Evolutionary conservation across 2,113 vertebrate genomes (phyloP), one percentile per base, ranked within the genome.

Genomic region (Perca fluviatilis): DNA sequence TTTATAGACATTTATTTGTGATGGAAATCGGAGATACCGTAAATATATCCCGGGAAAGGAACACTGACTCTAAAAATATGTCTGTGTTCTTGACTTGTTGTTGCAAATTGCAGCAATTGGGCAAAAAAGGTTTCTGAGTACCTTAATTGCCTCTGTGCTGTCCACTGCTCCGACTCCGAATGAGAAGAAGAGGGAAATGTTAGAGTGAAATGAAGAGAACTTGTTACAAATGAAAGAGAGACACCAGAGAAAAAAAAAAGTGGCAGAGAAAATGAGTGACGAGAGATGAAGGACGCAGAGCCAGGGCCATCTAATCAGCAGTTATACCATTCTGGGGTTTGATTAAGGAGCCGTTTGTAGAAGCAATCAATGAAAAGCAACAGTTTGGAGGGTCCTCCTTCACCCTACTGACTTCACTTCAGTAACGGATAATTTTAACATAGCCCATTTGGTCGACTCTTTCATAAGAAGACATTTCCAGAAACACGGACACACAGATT

Each of bases 341-440:
- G 77, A 84, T 74, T 73, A 70, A 51, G 57, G 72, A 69, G 53
- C 66, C 71, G 62, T 79, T 79, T 62, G 61, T 75, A 60, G 80
- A 82, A 61, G 80, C 68, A 83, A 80, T 80, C 81, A 80, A 58
- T 80, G 68, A 60, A 64, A 77, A 77, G 30, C 62, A 23, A 57
- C 50, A 23, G 56, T 0, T 65, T 15, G 60, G 54, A 63, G 10
- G 72, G 53, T 36, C 65, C 21, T 51, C 69, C 74, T 4, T 19
- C 11, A 27, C 75, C 71, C 36, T 21, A 0, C 30, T 3, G 30
- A 27, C 61, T 61, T 36, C 30, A 23, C 70, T 3, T 27, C 56
- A 4, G 0, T 63, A 60, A 71, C 33, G 36, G 58, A 64, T 72
- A n/a, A 63, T 71, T 69, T 51, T 27, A 61, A 21, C 21, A 9